phyloP scores from a whole-genome alignment of 2,888 invertebrate species.

The Andrena dorsata region DNA sequence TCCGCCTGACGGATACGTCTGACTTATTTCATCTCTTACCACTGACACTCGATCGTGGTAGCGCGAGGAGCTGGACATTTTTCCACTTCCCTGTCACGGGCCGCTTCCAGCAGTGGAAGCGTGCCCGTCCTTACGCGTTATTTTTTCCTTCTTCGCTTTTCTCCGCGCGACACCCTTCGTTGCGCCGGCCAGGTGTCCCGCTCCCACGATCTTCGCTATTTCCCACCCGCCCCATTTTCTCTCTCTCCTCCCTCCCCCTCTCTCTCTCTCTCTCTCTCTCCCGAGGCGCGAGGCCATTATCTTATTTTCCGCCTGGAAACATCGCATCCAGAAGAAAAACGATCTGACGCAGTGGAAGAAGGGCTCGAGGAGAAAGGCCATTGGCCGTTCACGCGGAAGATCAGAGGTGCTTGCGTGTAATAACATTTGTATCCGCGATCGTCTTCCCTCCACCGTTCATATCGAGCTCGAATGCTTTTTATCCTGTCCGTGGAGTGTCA shows the following conservation, averaged over 20 bases:
- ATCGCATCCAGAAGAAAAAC: constrained; percentile 83
- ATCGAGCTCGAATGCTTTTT: constrained; percentile 47
- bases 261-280: constrained; percentile 74
- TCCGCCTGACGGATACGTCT: constrained; percentile 1
- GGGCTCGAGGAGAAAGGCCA: constrained; percentile 56
- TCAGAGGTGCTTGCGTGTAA: constrained; percentile 70
- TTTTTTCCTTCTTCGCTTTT: constrained; percentile 47
- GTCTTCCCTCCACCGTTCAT: constrained; percentile 44
- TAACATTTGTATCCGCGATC: constrained; percentile 73
- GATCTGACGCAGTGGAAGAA: constrained; percentile 68
- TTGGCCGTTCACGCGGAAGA: constrained; percentile 68
- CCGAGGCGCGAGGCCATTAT: constrained; percentile 82
- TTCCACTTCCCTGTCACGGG: neutral
- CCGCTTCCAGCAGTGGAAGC: neutral
- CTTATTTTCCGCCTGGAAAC: constrained; percentile 84
- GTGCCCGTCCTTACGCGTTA: constrained; percentile 49
- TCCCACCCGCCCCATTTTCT: constrained; percentile 74
- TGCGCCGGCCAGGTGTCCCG: constrained; percentile 74
- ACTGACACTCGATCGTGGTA: constrained; percentile 56
- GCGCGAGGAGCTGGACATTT: constrained; percentile 51
- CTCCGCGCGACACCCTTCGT: constrained; percentile 50
- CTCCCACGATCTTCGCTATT: constrained; percentile 81
- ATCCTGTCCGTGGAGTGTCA: constrained; percentile 20
- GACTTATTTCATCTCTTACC: constrained; percentile 52
- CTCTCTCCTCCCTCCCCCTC: constrained; percentile 69